Base-by-base conservation (phyloP, 53 echinoderm and acorn worm species). In the Mesocentrotus franciscanus region DNA sequence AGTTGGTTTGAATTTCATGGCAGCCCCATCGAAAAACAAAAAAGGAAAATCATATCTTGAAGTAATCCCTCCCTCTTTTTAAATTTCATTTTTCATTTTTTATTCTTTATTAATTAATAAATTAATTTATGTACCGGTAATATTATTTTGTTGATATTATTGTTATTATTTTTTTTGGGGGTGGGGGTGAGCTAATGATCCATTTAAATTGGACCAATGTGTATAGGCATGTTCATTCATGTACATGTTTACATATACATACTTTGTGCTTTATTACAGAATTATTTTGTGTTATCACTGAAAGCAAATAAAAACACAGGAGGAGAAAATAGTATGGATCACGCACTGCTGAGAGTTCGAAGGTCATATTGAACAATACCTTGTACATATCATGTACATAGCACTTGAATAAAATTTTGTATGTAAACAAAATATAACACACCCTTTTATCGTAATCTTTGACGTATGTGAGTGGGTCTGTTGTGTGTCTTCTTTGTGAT, bases 361-460 rank as follows among this genome's bases (percentile, higher is more conserved):
- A 81, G 81, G 81, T 81, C 49, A 42, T 81, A 42, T 39, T 74
- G 17, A 20, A 39, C 6, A 81, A 6, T 39, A 42, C 81, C 36
- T 81, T 81, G 81, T 81, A n/a, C n/a, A 81, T 81, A 81, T 81
- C 9, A 16, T 81, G 81, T 81, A 81, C 39, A 81, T 81, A 81
- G 81, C 81, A 81, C 81, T 81, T 81, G 36, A 81, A 81, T 81
- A 81, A 81, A 81, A 81, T 81, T 81, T 81, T 81, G 81, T 81
- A 81, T 81, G 81, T 81, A 81, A 81, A 81, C 81, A 81, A 81
- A 49, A 81, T 36, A 39, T 42, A 8, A 8, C 42, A 36, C 81
- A 81, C 20, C 36, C 42, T 39, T 18, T 20, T 81, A 20, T 18
- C 18, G 42, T 42, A 18, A 42, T 18, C 74, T 14, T 30, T 30